Percentiles rank a stretch among this genome's conserved stretches.
Conservation (phyloP, 2,888 invertebrate genomes). For the Cremastinae sp. region DNA sequence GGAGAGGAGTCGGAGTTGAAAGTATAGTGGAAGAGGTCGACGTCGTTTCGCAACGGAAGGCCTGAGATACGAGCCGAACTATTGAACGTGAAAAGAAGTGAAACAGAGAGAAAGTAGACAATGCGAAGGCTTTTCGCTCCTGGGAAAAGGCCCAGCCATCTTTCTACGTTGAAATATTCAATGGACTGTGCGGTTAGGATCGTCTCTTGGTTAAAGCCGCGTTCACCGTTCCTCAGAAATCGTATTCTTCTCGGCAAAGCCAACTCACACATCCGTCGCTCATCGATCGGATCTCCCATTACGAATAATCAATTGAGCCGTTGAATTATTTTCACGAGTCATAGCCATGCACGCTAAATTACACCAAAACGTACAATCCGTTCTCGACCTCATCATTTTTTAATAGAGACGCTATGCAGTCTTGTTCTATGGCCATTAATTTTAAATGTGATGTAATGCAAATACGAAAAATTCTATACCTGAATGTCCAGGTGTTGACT, state of each 20-base stretch:
- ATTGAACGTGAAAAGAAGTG: conserved; percentile 44
- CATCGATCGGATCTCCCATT: neutral
- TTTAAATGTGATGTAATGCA: no score
- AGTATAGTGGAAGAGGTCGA: conserved; percentile 48
- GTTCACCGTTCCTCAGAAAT: conserved; percentile 36
- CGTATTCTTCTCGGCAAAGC: conserved; percentile 9
- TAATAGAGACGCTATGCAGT: neutral
- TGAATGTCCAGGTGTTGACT: no score
- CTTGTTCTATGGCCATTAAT: no score
- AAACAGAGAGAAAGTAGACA: conserved; percentile 33
- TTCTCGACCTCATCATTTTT: neutral
- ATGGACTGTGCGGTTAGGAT: conserved; percentile 14
- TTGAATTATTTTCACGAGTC: conserved; percentile 1
- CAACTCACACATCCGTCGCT: neutral
- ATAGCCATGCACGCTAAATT: neutral
- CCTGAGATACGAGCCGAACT: conserved; percentile 47
- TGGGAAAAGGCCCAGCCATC: conserved; percentile 52
- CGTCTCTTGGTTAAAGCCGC: conserved; percentile 23
- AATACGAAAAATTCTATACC: neutral
- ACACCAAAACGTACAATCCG: neutral
- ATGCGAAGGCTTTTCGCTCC: conserved; percentile 55
- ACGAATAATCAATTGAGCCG: conserved; percentile 22
- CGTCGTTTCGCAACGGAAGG: conserved; percentile 38
- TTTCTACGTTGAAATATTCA: conserved; percentile 65
- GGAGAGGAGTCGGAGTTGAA: neutral